Evolutionary conservation across 2,113 vertebrate species (phyloP), one percentile per base, ranked within the genome.

Genomic region (Siniperca chuatsi): DNA sequence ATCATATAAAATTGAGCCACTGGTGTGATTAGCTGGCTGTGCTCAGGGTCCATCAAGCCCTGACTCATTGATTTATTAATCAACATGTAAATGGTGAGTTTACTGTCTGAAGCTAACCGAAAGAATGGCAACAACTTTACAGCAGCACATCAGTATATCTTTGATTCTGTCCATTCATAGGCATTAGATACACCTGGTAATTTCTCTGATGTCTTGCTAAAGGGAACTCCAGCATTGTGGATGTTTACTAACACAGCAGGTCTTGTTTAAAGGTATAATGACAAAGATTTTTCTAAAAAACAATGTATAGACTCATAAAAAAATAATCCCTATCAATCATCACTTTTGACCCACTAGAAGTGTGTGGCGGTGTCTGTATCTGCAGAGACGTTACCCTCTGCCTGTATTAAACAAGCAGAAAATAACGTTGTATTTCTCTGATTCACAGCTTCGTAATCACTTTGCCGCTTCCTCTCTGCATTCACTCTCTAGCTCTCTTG

Each of bases 41-140:
- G 44, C 42, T 44, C 62, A 65, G 16, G 7, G 33, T 83, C 48
- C 42, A 67, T 78, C 46, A 33, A 37, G 21, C 12, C 44, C 62
- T 0, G 64, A 86, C 52, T 68, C 18, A 68, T 12, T 37, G 3
- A 64, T 62, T 35, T 21, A 65, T 84, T 20, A 20, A n/a, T 60
- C 37, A 84, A 76, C 61, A 52, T 72, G 9, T n/a, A 48, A 89
- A n/a, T n/a, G 1, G 16, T 73, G 50, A 55, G 10, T 37, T 65
- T 54, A 82, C 29, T 42, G 48, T 21, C 46, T n/a, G 54, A 69
- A 10, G 48, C 60, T 50, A 35, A 54, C 33, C 1, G 6, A 40
- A 76, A 52, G 60, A 52, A 18, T 62, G 29, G 35, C 58, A 40
- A n/a, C 3, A 44, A 54, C 29, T 52, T 71, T 29, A 61, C 25